These are phyloP conservation scores for Megalurothrips usitatus DNA, from an alignment of 2,888 invertebrate genomes.

Conservation along the genomic window DNA sequence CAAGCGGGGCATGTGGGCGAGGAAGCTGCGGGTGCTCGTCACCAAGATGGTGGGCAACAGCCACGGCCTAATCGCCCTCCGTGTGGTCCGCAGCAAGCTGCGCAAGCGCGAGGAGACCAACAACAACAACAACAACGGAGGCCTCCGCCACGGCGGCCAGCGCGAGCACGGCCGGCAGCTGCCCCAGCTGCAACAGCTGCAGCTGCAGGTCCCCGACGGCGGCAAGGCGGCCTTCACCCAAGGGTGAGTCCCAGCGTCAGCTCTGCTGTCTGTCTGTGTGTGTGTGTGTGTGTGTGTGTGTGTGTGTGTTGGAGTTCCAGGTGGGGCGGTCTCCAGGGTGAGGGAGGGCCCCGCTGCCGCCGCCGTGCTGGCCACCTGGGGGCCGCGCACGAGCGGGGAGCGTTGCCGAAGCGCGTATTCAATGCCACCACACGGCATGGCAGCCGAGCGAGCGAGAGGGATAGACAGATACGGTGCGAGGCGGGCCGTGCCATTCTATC, in stretches of 20 bases:
- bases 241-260: not conserved
- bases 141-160: conserved; percentile 46
- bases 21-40: conserved; percentile 2
- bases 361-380: too few relatives aligned
- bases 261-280: not conserved
- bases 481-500: too few relatives aligned
- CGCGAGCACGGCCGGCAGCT: conserved; percentile 40
- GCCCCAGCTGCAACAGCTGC: conserved; percentile 33
- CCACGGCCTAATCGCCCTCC: conserved; percentile 81
- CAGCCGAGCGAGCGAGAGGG: too few relatives aligned
- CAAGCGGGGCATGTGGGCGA: conserved; percentile 14
- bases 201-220: not conserved
- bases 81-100: conserved; percentile 87
- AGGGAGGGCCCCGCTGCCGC: too few relatives aligned
- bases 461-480: too few relatives aligned
- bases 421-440: too few relatives aligned
- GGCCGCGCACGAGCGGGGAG: too few relatives aligned
- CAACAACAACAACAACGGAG: conserved; percentile 37
- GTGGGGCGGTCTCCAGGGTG: too few relatives aligned
- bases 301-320: too few relatives aligned
- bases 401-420: too few relatives aligned
- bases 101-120: conserved; percentile 72
- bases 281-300: not conserved
- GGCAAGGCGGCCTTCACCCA: not conserved
- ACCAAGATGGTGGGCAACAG: conserved; percentile 76